Evolutionary conservation across 2,888 invertebrate species (phyloP).

Genomic region (Tetranychus piercei): DNA sequence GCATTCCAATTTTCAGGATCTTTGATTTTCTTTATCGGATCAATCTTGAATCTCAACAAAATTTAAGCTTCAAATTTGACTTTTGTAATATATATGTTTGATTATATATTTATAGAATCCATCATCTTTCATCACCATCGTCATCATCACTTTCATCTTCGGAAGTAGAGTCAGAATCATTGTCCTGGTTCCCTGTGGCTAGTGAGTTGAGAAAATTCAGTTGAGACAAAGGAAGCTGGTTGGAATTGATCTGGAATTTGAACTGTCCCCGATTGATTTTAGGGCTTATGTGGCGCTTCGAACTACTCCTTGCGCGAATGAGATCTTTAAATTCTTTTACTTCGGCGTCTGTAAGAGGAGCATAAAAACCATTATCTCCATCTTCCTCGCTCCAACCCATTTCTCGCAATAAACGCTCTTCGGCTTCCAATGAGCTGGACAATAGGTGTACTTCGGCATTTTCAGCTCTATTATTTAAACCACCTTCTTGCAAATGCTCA

Average conservation of each 20-base stretch:
- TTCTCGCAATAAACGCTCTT: slow-evolving; percentile 32
- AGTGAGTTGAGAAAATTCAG: not conserved
- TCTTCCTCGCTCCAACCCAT: slow-evolving; percentile 35
- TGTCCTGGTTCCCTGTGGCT: not conserved
- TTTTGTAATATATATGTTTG: not conserved
- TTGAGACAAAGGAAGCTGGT: not conserved
- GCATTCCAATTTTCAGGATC: too few species aligned
- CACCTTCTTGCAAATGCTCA: not conserved
- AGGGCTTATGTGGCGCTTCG: slow-evolving; percentile 9
- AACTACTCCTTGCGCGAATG: slow-evolving; percentile 12
- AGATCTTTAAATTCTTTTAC: slow-evolving; percentile 31
- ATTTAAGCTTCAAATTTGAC: not conserved
- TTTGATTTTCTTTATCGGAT: too few species aligned
- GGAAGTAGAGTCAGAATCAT: not conserved
- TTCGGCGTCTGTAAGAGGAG: slow-evolving; percentile 34
- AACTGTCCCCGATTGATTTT: not conserved
- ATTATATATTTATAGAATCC: not conserved
- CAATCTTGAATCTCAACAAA: not conserved
- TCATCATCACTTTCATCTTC: not conserved
- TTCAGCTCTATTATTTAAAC: slow-evolving; percentile 21
- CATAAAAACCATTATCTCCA: slow-evolving; percentile 30
- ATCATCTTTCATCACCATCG: not conserved
- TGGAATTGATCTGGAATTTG: not conserved
- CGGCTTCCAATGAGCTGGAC: slow-evolving; percentile 34
- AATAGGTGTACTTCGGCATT: slow-evolving; percentile 26